Base-by-base conservation (phyloP, 2,888 invertebrate genomes). In the Vanessa cardui region DNA sequence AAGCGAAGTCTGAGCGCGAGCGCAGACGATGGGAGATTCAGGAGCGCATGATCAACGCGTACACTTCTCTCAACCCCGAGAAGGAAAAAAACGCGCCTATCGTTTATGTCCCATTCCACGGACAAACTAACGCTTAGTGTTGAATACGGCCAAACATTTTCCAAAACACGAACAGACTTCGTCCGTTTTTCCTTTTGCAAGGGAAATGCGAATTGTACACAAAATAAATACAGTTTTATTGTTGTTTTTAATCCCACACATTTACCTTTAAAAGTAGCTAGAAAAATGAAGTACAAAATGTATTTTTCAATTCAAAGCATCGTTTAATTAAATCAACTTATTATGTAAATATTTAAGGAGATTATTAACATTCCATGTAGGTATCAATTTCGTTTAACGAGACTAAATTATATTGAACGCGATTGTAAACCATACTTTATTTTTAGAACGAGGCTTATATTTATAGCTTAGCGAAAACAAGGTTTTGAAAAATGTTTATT, bases 1-100 rank as follows among this genome's bases (percentile, higher is more conserved):
- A 94, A 72, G 95, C 96, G 70, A 97, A 97, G 84, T 94, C 95
- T 0, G 95, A 96, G 76, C 94, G 95, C 49, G 95, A 95, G 79
- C 94, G 95, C 66, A 94, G 95, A 62, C 94, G 94, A 62, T 96
- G 95, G 94, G 95, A 96, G 84, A 91, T 95, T 70, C 93, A 94
- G 72, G 94, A 95, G 74, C 93, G 93, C 47, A 89, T 94, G 75
- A 89, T 94, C 70, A 94, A 92, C 73, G 88, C 91, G 1, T 88
- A 92, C 83, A 91, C 91, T 8, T 88, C 88, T 1, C 86, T 92
- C 31, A 89, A 88, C 76, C 91, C 90, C 0, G 76, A 80, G 49
- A 78, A 83, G 1, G 88, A 90, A 77, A 90, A 91, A 76, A 79
- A 77, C 44, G 78, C 83, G n/a, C 90, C 92, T 0, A 81, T 91